These are phyloP conservation scores for Dolomedes plantarius DNA, from an alignment of 2,888 invertebrate species.

Conservation along the genomic window DNA sequence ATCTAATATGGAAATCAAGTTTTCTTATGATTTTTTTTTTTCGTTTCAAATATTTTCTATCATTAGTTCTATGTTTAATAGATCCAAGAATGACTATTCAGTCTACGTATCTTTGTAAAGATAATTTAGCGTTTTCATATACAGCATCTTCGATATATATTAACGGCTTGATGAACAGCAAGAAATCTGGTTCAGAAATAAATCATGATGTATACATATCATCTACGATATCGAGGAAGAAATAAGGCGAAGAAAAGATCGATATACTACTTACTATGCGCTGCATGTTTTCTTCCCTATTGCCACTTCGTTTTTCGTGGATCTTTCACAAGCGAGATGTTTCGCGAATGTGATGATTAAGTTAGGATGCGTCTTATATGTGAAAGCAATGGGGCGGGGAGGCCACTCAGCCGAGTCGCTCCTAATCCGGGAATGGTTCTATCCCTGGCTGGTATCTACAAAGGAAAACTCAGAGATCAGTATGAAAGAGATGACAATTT, in stretches of 20 bases:
- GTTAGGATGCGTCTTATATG: not conserved
- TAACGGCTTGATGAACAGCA: no score
- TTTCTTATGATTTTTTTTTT: no score
- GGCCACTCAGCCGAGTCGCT: constrained; percentile 9
- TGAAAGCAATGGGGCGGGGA: not conserved
- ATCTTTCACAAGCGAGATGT: not conserved
- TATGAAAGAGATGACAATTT: not conserved
- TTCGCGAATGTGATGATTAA: not conserved
- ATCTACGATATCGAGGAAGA: not conserved
- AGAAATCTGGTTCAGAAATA: no score
- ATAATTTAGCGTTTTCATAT: no score
- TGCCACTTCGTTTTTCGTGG: not conserved
- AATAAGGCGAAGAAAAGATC: not conserved
- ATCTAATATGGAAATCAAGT: no score
- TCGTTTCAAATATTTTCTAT: no score
- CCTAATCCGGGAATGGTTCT: constrained; percentile 2
- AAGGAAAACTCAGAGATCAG: not conserved
- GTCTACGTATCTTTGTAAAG: no score
- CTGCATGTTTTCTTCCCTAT: not conserved
- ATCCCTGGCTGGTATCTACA: constrained; percentile 2
- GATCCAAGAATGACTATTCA: no score
- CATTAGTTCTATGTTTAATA: no score
- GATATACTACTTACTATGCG: not conserved
- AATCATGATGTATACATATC: not conserved
- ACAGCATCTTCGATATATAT: no score